Evolutionary conservation across 2,888 invertebrate species (phyloP).

Genomic region (Lasius platythorax): DNA sequence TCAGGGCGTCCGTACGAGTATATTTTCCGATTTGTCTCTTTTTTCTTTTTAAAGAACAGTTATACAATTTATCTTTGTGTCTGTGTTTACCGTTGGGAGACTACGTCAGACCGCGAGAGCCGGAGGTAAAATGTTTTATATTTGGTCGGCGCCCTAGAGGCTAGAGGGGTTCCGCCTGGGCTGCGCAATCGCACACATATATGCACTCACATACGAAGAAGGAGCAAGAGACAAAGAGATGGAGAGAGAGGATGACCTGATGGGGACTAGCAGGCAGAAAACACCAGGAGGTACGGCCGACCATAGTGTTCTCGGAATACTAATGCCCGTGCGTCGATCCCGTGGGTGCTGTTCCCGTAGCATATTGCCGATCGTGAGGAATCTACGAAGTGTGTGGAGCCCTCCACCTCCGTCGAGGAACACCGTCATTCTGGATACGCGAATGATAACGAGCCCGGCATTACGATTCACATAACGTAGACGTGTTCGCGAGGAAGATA

Average conservation of each 20-base stretch:
- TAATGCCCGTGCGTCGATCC: constrained; percentile 75
- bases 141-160: constrained; percentile 62
- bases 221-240: background rate
- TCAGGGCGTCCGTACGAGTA: constrained; percentile 16
- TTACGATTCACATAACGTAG: constrained; percentile 52
- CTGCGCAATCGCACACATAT: constrained; percentile 57
- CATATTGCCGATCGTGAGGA: constrained; percentile 77
- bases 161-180: constrained; percentile 28
- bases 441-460: constrained; percentile 62
- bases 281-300: constrained; percentile 74
- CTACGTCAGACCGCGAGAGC: constrained; percentile 40
- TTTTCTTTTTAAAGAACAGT: constrained; percentile 58
- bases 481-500: constrained; percentile 56
- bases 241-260: constrained; percentile 30
- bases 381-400: constrained; percentile 59
- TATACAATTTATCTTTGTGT: constrained; percentile 58
- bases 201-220: background rate
- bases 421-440: constrained; percentile 53
- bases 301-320: constrained; percentile 77
- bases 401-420: constrained; percentile 43
- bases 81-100: constrained; percentile 62
- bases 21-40: constrained; percentile 61
- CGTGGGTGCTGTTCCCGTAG: constrained; percentile 76
- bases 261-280: constrained; percentile 71
- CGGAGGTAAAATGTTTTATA: constrained; percentile 70